Percentiles rank a stretch among this genome's conserved stretches.
Conservation (phyloP, 2,113 vertebrate genomes). For the Grus americana region DNA sequence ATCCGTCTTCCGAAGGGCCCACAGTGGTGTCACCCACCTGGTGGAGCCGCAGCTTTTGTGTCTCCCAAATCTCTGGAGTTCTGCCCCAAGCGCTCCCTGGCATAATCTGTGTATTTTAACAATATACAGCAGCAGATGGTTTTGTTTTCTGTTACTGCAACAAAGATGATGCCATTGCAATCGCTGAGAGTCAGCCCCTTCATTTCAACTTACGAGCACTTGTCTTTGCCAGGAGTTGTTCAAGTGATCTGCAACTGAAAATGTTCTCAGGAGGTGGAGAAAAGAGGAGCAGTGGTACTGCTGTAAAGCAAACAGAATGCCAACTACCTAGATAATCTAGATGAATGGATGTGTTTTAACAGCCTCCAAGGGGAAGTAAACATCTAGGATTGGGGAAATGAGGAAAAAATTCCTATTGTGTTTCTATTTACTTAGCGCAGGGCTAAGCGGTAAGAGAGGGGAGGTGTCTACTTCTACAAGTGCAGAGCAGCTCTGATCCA, state of each 20-base stretch:
- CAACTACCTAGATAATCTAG: background rate
- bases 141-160: background rate
- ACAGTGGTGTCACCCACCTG: background rate
- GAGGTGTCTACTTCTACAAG: accelerated
- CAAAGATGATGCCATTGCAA: too few relatives aligned
- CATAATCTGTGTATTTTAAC: background rate
- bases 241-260: background rate
- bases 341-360: background rate
- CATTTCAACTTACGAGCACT: background rate
- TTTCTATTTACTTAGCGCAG: background rate
- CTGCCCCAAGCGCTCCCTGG: background rate
- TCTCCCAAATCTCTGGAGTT: background rate
- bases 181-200: background rate
- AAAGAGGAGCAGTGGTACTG: accelerated
- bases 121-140: background rate
- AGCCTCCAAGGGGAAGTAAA: background rate
- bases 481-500: accelerated
- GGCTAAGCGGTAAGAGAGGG: background rate
- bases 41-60: background rate
- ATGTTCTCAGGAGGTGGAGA: background rate
- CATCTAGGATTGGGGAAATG: background rate
- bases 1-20: background rate
- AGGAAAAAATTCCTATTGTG: background rate
- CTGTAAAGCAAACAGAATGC: background rate
- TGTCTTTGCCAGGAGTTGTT: background rate